Evolutionary conservation across 2,113 vertebrate species (phyloP).

Genomic region (Epinephelus moara): DNA sequence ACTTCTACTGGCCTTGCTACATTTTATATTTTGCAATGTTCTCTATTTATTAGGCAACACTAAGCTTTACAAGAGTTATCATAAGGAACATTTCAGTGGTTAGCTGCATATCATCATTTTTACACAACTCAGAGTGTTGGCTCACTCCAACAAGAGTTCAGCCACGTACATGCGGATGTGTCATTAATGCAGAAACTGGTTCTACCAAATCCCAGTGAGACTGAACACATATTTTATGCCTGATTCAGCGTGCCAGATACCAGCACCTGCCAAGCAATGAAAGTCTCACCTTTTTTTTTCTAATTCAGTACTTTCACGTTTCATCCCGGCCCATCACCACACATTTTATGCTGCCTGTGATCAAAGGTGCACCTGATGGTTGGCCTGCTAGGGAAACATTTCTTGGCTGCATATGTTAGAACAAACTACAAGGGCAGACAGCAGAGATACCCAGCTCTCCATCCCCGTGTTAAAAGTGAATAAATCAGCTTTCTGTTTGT

Average conservation of each 20-base stretch:
- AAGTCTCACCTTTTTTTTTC: neutral
- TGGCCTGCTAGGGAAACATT: neutral
- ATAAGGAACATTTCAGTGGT: neutral
- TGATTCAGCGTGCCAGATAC: neutral
- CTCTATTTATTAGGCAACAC: neutral
- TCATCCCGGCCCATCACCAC: neutral
- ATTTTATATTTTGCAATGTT: neutral
- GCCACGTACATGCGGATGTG: neutral
- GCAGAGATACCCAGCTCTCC: neutral
- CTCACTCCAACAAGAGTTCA: neutral
- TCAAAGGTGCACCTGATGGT: slow-evolving; percentile 13
- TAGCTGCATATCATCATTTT: neutral
- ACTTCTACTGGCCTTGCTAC: neutral
- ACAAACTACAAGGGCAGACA: neutral
- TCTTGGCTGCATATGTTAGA: slow-evolving; percentile 6
- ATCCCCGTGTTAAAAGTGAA: slow-evolving; percentile 20
- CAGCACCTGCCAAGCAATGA: neutral
- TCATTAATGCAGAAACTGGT: slow-evolving; percentile 5
- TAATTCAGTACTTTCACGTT: neutral
- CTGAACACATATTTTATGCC: neutral
- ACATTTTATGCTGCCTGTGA: neutral
- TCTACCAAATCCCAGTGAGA: neutral
- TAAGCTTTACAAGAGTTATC: neutral
- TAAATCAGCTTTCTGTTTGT: slow-evolving; percentile 36
- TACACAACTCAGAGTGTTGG: neutral